Evolutionary conservation across 2,113 vertebrate genomes (phyloP), one percentile per base, ranked within the genome.

Genomic region (Gobius niger): DNA sequence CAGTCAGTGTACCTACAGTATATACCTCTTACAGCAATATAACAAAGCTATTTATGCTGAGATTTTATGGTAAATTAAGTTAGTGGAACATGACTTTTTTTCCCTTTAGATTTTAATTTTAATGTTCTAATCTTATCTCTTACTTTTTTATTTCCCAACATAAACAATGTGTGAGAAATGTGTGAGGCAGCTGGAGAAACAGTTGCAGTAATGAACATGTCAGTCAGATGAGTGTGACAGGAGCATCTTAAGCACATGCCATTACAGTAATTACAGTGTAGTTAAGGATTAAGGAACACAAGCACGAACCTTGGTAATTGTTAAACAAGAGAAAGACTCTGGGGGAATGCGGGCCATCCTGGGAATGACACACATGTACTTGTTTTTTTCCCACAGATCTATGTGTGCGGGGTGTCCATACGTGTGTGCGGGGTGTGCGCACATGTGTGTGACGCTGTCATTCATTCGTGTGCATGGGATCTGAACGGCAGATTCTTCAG

Each of bases 401-500:
- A 41, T 65, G 69, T 72, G 51, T 63, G 40, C 10, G 47, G 50
- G 24, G 14, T 54, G 12, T 47, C 7, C 59, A 46, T 47, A 16
- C 47, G 6, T 60, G 50, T 59, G 49, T 63, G 42, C 47, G 72
- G 54, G 54, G 10, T 9, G 51, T 16, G 16, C n/a, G 44, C 41
- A 63, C 62, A 16, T 53, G 42, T 65, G 59, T 65, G 13, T 59
- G 63, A 59, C 24, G 61, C 14, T 65, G 52, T 50, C 46, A 50
- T 75, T 60, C 44, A 11, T 71, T 16, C 42, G 42, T 62, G 40
- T 44, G 6, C 56, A 47, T 9, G 16, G 62, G 46, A 65, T 75
- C 40, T 87, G 82, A 76, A 76, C 67, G 15, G 73, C 65, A 76
- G 75, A 88, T 84, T 83, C 65, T 72, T 81, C 72, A 63, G 64